Base-by-base conservation (phyloP, 2,113 vertebrate genomes). In the Cardinalis cardinalis region DNA sequence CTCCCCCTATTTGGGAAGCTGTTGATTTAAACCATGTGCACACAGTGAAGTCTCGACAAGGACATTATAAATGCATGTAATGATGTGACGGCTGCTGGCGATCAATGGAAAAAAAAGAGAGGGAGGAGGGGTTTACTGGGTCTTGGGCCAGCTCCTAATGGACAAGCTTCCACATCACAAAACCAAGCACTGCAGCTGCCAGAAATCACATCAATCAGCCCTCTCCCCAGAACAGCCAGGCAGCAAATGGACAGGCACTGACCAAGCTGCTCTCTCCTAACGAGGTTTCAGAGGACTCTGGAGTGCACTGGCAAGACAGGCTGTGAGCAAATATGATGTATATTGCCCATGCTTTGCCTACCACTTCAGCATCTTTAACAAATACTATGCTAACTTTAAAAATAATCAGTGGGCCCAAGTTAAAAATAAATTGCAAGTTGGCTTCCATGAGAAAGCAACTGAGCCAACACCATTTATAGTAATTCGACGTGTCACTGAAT, bases 381-480 rank as follows among this genome's bases (percentile, higher is more conserved):
- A 94, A 85, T 80, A 90, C 55, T 81, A 56, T 18, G 32, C 49
- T 84, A 88, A 81, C 51, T 88, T 91, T 66, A 88, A 89, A 87
- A 94, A 92, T 84, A 90, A 91, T 90, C 77, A 75, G 73, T 51
- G 87, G 46, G 44, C 28, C 41, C 8, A 73, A 71, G 73, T 90
- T 94, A 91, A 94, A 93, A 94, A 95, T 90, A 94, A 88, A 96
- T 59, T 49, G 32, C 29, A 92, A 94, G 87, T 4, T 92, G 87
- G 93, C 87, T 92, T 91, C 77, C 81, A 92, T 89, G 90, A 91
- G 94, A 94, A 93, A 88, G 90, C 70, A 84, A 84, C 20, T 3
- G 36, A 84, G 92, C 73, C 92, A 95, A 83, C 55, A 82, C 94
- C 94, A 94, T 96, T 96, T 96, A 95, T 96, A 96, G 96, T 92